Evolutionary conservation across 2,888 invertebrate species (phyloP).

Genomic region (Volucella inanis): DNA sequence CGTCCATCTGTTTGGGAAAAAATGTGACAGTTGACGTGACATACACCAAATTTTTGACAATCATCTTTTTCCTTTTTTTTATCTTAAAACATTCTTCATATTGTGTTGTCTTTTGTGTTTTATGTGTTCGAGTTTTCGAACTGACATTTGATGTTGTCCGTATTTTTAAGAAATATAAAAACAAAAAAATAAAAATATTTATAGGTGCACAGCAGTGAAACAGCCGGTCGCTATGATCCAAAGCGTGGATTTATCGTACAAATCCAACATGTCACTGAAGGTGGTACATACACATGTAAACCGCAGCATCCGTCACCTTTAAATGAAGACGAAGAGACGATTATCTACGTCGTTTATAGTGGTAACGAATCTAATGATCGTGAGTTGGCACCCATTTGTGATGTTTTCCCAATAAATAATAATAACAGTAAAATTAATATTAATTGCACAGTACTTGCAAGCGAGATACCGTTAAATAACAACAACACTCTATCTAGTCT

Average conservation of each 20-base stretch:
- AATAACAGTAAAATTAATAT: slow-evolving; percentile 72
- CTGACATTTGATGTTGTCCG: no score
- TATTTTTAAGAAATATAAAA: slow-evolving; percentile 1
- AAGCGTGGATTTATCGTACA: slow-evolving; percentile 81
- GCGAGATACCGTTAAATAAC: slow-evolving; percentile 72
- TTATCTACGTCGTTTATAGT: slow-evolving; percentile 78
- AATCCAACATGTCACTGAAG: slow-evolving; percentile 80
- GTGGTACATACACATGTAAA: slow-evolving; percentile 80
- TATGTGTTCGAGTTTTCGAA: slow-evolving; percentile 10
- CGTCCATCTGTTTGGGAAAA: no score
- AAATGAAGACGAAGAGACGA: slow-evolving; percentile 79
- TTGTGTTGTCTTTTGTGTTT: neutral
- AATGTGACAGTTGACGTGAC: no score
- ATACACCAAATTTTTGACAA: no score
- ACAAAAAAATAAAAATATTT: slow-evolving; percentile 40
- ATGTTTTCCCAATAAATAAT: slow-evolving; percentile 80
- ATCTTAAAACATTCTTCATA: no score
- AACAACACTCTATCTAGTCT: slow-evolving; percentile 71
- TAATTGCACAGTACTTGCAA: slow-evolving; percentile 74
- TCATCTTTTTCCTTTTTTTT: no score
- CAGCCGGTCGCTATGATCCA: slow-evolving; percentile 80
- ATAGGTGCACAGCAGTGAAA: slow-evolving; percentile 80
- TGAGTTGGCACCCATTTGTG: slow-evolving; percentile 81
- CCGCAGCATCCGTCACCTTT: slow-evolving; percentile 79
- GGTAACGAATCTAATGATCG: slow-evolving; percentile 82